Percentiles rank a stretch among this genome's conserved stretches.
phyloP scores from a whole-genome alignment of 2,888 invertebrate species.

The Elysia crispata region DNA sequence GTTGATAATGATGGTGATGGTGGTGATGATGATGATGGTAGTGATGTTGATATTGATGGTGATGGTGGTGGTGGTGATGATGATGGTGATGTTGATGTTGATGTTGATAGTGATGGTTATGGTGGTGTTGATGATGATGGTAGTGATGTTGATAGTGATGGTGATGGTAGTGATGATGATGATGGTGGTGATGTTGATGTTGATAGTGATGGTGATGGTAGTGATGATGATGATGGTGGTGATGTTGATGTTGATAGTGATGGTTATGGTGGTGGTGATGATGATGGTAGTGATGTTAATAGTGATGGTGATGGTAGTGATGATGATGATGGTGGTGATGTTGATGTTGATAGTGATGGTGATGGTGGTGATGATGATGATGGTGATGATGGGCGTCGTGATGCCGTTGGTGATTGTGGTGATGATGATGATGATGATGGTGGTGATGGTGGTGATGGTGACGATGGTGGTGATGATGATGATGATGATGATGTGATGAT shows the following conservation, averaged over 20 bases:
- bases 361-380: neutral
- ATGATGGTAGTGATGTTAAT: neutral
- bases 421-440: neutral
- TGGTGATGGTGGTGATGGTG: neutral
- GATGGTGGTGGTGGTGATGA: no score
- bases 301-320: neutral
- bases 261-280: slow-evolving; percentile 9
- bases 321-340: slow-evolving; percentile 5
- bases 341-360: neutral
- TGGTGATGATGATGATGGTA: no score
- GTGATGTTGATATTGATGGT: no score
- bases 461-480: slow-evolving; percentile 11
- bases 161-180: neutral
- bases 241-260: neutral
- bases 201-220: neutral
- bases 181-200: neutral
- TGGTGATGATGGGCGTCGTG: neutral
- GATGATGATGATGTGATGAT: slow-evolving; percentile 18
- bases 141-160: slow-evolving; percentile 11
- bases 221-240: neutral
- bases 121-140: no score
- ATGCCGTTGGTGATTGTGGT: no score
- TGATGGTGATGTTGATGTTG: no score
- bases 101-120: no score
- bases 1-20: no score